A percentile compares a stretch with the other conserved stretches of the same genome.
Conservation (phyloP, 2,797 vertebrate genomes). For the Nothura maculosa region DNA sequence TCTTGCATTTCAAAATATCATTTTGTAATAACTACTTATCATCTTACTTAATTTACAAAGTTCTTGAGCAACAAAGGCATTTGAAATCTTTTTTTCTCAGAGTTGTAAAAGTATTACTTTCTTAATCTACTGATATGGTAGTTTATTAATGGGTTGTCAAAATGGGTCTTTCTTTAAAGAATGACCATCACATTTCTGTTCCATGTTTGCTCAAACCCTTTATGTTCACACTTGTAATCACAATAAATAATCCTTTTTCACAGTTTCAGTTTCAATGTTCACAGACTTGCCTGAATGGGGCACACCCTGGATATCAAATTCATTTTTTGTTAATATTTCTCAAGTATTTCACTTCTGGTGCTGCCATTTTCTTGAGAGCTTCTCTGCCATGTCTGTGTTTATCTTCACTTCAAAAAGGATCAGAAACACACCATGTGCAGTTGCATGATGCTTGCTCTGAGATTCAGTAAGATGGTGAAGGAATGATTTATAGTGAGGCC, state of each 20-base stretch:
- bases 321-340: background rate
- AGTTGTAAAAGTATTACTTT: background rate
- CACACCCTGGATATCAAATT: background rate
- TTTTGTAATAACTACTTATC: background rate
- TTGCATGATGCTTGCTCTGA: background rate
- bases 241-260: background rate
- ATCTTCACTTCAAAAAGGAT: background rate
- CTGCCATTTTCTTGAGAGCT: background rate
- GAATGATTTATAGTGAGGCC: background rate
- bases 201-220: background rate
- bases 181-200: background rate
- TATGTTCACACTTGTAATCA: background rate
- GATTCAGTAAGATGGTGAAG: background rate
- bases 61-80: background rate
- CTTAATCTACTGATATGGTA: background rate
- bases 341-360: background rate
- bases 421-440: background rate
- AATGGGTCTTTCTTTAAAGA: background rate
- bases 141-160: background rate
- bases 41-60: background rate
- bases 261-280: background rate
- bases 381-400: background rate
- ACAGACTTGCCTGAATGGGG: background rate
- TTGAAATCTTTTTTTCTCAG: background rate
- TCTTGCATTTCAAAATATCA: background rate